Percentiles rank a stretch among this genome's conserved stretches.
phyloP scores from a whole-genome alignment of 1,140 invertebrate species.

The Philopotamus ludificatus region DNA sequence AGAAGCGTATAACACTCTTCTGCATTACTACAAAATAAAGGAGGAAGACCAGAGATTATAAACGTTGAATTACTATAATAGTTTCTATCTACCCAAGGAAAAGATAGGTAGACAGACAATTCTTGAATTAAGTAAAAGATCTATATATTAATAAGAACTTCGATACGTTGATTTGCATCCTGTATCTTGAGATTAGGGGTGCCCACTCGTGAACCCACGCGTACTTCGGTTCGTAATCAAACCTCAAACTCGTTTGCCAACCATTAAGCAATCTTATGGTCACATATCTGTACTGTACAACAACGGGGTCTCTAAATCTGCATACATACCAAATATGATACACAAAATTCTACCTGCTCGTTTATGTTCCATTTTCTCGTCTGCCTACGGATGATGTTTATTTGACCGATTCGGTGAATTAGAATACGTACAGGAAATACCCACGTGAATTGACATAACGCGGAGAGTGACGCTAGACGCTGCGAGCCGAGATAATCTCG shows the following conservation, averaged over 20 bases:
- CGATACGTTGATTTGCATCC: constrained; percentile 3
- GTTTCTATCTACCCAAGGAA: too few relatives aligned
- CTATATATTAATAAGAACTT: too few relatives aligned
- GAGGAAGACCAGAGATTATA: not conserved
- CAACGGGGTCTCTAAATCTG: not conserved
- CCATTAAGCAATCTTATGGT: constrained; percentile 18
- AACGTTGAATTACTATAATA: not conserved
- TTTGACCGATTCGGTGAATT: not conserved
- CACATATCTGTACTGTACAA: constrained; percentile 11
- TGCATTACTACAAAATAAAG: too few relatives aligned
- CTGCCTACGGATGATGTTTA: constrained; percentile 11
- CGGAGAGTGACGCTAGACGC: too few relatives aligned
- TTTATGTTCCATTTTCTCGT: not conserved
- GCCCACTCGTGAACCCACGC: constrained; percentile 24
- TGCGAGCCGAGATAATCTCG: not conserved
- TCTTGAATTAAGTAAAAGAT: too few relatives aligned
- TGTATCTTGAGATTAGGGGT: constrained; percentile 20
- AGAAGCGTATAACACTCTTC: too few relatives aligned
- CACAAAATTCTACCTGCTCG: constrained; percentile 14
- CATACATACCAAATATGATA: constrained; percentile 17
- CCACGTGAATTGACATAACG: not conserved
- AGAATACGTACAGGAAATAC: not conserved
- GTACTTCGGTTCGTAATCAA: constrained; percentile 20
- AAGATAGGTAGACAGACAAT: too few relatives aligned
- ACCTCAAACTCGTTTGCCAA: constrained; percentile 25